phyloP scores from a whole-genome alignment of 2,113 vertebrate species.

The Peromyscus maniculatus region DNA sequence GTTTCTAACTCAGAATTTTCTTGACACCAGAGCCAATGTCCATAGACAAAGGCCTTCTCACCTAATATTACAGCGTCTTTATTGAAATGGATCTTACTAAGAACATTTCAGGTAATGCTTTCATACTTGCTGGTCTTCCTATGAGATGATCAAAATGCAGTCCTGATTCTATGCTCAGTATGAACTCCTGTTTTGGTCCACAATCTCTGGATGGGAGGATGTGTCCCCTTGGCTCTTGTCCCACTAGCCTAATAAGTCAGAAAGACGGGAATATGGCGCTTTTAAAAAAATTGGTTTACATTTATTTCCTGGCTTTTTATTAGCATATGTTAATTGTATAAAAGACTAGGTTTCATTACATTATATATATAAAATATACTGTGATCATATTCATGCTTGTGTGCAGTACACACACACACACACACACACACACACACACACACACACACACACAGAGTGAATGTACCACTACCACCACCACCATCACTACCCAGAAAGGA shows the following conservation, averaged over 20 bases:
- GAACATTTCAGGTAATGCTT: not conserved
- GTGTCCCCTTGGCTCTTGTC: not conserved
- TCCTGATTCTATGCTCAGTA: not conserved
- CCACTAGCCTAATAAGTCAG: not conserved
- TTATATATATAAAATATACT: not conserved
- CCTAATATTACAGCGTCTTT: not conserved
- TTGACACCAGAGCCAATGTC: not conserved
- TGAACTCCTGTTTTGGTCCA: not conserved
- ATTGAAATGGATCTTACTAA: not conserved
- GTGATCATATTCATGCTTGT: not conserved
- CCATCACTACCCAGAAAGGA: not conserved
- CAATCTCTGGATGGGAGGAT: not conserved
- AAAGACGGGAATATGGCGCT: not conserved
- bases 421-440: not conserved
- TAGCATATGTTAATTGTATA: not conserved
- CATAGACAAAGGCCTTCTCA: not conserved
- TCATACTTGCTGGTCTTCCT: not conserved
- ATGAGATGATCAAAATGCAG: not conserved
- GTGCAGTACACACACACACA: not conserved
- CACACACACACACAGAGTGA: not conserved
- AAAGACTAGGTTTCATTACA: not conserved
- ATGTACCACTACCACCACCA: not conserved
- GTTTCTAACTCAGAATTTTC: slow-evolving; percentile 21
- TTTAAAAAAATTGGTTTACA: not conserved
- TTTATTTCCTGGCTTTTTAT: not conserved